A percentile compares a stretch with the other conserved stretches of the same genome.
Evolutionary conservation across 2,113 vertebrate species (phyloP).

Genomic region (Psilopogon haemacephalus): DNA sequence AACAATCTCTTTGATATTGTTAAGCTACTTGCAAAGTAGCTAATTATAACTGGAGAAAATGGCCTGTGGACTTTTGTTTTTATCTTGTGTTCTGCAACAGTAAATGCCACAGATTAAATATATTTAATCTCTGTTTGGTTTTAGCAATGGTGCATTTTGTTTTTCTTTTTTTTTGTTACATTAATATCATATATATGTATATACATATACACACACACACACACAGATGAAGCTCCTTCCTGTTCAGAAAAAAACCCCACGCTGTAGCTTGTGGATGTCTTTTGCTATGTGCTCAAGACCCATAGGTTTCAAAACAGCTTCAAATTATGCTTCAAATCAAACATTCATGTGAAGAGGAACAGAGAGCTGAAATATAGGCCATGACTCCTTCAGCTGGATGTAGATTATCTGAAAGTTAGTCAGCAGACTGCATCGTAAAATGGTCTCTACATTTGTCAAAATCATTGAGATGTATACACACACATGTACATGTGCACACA

Average conservation of each 20-base stretch:
- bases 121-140: background rate
- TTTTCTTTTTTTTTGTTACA: background rate
- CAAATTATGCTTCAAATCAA: background rate
- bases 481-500: fast-evolving
- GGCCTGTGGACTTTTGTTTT: background rate
- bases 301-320: background rate
- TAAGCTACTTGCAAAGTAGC: background rate
- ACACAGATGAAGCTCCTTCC: background rate
- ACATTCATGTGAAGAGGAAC: background rate
- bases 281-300: background rate
- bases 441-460: background rate
- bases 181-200: background rate
- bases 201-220: background rate
- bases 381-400: background rate
- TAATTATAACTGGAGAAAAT: slow-evolving; percentile 1
- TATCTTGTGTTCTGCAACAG: background rate
- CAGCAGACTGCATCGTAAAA: background rate
- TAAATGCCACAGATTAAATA: background rate
- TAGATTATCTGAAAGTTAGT: background rate
- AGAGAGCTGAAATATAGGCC: background rate
- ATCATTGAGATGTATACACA: background rate
- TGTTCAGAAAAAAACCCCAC: background rate
- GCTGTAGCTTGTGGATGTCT: background rate
- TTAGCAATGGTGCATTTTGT: background rate
- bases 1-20: slow-evolving; percentile 4